These are phyloP conservation scores for Drosophila falleni DNA, from an alignment of 2,888 invertebrate species.

Conservation along the genomic window DNA sequence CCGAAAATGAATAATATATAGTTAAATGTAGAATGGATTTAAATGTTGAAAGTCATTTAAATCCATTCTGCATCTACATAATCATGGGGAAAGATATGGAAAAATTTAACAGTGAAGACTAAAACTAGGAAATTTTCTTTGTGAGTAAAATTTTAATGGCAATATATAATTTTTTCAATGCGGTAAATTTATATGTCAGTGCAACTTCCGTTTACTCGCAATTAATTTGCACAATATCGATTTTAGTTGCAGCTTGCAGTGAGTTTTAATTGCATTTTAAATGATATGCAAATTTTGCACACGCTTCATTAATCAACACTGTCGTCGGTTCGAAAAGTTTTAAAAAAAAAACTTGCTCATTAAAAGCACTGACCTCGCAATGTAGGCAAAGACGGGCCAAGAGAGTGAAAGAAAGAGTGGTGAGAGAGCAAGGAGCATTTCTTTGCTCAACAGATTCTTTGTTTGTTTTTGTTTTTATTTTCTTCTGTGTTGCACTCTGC, in stretches of 20 bases:
- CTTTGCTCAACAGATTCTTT: conserved; percentile 53
- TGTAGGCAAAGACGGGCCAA: background rate
- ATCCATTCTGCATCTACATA: too few relatives aligned
- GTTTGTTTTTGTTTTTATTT: conserved; percentile 29
- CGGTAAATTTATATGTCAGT: too few relatives aligned
- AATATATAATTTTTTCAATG: too few relatives aligned
- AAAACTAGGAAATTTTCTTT: too few relatives aligned
- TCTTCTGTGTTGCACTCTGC: conserved; percentile 50
- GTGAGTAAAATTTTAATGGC: too few relatives aligned
- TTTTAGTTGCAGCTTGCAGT: conserved; percentile 25
- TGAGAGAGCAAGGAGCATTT: conserved; percentile 7
- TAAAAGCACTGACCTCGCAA: conserved; percentile 20
- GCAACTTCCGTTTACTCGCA: conserved; percentile 13
- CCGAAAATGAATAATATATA: too few relatives aligned
- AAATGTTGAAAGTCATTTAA: too few relatives aligned
- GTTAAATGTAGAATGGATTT: too few relatives aligned
- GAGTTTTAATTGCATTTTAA: conserved; percentile 51
- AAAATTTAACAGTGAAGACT: too few relatives aligned
- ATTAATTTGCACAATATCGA: conserved; percentile 38
- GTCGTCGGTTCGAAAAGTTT: conserved; percentile 4
- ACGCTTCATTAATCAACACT: conserved; percentile 55
- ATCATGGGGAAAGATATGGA: background rate
- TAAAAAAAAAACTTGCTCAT: conserved; percentile 22
- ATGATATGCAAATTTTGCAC: conserved; percentile 34
- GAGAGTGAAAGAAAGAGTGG: background rate